Evolutionary conservation across 2,888 invertebrate genomes (phyloP).

Genomic region (Ormyrus labotus): DNA sequence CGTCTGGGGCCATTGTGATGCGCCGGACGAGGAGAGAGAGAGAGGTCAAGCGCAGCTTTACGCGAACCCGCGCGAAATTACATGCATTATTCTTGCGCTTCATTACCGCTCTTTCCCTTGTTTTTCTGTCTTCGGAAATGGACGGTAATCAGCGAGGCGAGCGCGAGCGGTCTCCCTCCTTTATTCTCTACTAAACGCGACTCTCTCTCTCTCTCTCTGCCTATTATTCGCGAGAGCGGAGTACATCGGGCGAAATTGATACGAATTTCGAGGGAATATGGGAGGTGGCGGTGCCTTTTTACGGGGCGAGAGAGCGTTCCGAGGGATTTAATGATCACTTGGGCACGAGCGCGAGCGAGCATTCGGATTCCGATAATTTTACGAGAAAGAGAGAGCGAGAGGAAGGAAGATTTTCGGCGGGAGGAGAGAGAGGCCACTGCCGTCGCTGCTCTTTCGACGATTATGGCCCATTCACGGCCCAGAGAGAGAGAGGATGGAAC

Average conservation of each 20-base stretch:
- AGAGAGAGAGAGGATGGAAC: neutral
- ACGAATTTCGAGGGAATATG: constrained; percentile 44
- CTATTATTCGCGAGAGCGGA: constrained; percentile 61
- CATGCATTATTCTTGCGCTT: constrained; percentile 73
- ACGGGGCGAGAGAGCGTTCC: constrained; percentile 4
- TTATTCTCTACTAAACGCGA: too few relatives aligned
- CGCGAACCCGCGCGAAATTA: constrained; percentile 67
- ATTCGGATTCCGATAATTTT: constrained; percentile 51
- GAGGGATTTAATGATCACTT: constrained; percentile 41
- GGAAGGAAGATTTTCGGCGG: constrained; percentile 5
- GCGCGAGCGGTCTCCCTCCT: neutral
- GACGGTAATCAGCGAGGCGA: constrained; percentile 63
- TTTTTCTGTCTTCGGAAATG: constrained; percentile 58
- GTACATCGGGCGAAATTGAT: constrained; percentile 45
- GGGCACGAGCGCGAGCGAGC: constrained; percentile 24
- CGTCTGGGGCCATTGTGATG: constrained; percentile 41
- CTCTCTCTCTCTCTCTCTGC: constrained; percentile 56
- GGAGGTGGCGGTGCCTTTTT: constrained; percentile 11
- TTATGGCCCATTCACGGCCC: constrained; percentile 14
- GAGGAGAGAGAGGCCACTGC: neutral
- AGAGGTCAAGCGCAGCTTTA: constrained; percentile 69
- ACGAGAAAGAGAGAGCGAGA: constrained; percentile 13
- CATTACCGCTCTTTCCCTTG: constrained; percentile 56
- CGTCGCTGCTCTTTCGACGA: constrained; percentile 32
- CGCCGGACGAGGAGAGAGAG: neutral